These are phyloP conservation scores for Netelia fuscicornis DNA, from an alignment of 2,888 invertebrate species.

Conservation along the genomic window DNA sequence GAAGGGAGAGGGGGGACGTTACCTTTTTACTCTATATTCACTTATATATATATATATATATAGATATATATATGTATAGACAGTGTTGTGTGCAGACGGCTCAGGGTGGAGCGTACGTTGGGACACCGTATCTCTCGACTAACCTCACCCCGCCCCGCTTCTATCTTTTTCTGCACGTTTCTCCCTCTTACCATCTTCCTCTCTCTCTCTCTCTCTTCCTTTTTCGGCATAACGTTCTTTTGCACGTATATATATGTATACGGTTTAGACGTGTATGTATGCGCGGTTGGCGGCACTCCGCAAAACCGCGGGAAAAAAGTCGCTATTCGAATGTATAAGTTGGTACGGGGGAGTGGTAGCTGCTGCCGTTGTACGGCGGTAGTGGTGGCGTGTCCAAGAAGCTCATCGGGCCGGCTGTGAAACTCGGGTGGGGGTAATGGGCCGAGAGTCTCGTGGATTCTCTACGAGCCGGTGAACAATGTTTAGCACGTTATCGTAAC, in stretches of 20 bases:
- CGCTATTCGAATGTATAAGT: conserved; percentile 68
- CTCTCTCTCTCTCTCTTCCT: conserved; percentile 41
- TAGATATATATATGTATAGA: neutral
- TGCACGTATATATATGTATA: conserved; percentile 12
- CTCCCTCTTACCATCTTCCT: conserved; percentile 42
- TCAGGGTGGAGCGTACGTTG: conserved; percentile 68
- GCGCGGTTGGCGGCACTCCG: conserved; percentile 22
- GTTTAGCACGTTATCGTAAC: conserved; percentile 82
- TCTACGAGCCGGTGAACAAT: conserved; percentile 80
- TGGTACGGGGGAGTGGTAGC: conserved; percentile 71
- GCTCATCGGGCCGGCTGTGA: conserved; percentile 45
- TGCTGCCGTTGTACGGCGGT: conserved; percentile 61
- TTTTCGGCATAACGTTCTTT: conserved; percentile 53
- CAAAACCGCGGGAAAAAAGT: conserved; percentile 65
- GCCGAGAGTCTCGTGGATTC: conserved; percentile 69
- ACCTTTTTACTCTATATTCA: conserved; percentile 44
- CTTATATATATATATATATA: neutral
- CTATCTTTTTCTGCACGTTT: conserved; percentile 53
- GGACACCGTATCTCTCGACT: conserved; percentile 64
- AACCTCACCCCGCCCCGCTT: conserved; percentile 61
- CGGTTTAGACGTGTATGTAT: neutral
- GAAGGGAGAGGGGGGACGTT: conserved; percentile 35
- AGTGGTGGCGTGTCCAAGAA: conserved; percentile 64
- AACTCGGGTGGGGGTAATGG: conserved; percentile 58
- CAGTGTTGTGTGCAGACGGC: conserved; percentile 62